These are phyloP conservation scores for Oceanodroma tethys DNA, from an alignment of 2,113 vertebrate species.

Conservation along the genomic window DNA sequence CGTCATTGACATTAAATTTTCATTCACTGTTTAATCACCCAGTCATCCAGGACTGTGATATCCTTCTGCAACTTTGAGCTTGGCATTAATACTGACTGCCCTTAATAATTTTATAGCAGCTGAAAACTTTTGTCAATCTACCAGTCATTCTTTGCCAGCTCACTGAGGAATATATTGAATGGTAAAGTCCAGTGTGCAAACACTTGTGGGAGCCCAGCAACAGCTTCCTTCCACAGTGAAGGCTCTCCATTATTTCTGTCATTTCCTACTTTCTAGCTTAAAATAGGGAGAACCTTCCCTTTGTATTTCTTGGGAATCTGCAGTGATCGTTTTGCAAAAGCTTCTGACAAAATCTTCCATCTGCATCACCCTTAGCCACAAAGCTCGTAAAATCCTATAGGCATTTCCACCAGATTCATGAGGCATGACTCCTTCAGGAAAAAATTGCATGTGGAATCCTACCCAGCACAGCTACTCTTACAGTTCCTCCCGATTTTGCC, in stretches of 20 bases:
- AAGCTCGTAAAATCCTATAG: background rate
- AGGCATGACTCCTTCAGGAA: background rate
- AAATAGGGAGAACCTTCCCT: background rate
- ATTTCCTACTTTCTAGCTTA: background rate
- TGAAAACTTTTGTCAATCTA: background rate
- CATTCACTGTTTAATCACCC: background rate
- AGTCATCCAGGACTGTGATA: background rate
- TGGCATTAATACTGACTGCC: background rate
- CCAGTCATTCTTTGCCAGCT: background rate
- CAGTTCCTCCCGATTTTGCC: background rate
- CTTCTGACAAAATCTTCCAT: background rate
- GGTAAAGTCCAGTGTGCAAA: background rate
- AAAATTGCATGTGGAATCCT: background rate
- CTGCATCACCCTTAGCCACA: background rate
- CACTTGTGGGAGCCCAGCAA: background rate
- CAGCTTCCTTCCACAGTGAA: background rate
- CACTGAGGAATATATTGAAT: background rate
- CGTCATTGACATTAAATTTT: background rate
- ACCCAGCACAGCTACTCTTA: background rate
- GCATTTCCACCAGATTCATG: background rate
- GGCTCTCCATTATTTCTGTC: background rate
- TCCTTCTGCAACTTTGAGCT: background rate
- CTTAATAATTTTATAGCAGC: background rate
- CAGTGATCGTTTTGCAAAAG: background rate
- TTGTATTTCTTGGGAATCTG: background rate